Evolutionary conservation across 2,113 vertebrate species (phyloP).

Genomic region (Petrocephalus microphthalmus): DNA sequence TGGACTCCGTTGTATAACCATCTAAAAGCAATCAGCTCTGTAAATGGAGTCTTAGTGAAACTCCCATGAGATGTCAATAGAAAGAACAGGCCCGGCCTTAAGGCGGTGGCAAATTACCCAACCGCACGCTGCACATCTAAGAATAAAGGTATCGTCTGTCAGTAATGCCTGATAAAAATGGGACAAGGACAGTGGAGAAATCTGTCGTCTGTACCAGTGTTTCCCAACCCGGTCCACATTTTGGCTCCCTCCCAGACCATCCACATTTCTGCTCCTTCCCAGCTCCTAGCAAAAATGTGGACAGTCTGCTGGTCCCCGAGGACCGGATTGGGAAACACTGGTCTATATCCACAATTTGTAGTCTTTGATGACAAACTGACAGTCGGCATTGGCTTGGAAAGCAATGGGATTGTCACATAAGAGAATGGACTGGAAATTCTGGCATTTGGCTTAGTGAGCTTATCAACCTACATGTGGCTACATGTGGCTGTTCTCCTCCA

Average conservation of each 20-base stretch:
- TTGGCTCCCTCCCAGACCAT: not conserved
- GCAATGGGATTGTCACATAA: not conserved
- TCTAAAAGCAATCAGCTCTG: not conserved
- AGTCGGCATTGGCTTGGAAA: not conserved
- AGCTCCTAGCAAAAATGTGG: not conserved
- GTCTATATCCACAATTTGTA: not conserved
- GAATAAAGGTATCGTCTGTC: conserved; percentile 25
- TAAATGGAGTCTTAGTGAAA: not conserved
- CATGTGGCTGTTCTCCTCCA: not conserved
- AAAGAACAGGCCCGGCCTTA: not conserved
- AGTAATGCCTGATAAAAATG: not conserved
- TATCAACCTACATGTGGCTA: too few species aligned
- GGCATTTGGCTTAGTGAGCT: too few species aligned
- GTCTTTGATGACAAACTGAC: not conserved
- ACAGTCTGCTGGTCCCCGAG: not conserved
- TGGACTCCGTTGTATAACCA: not conserved
- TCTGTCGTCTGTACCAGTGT: not conserved
- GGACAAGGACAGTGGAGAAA: not conserved
- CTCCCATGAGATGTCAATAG: not conserved
- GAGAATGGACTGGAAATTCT: not conserved
- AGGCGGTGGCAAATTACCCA: not conserved
- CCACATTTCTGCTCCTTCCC: too few species aligned
- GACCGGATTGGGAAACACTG: not conserved
- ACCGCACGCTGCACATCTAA: not conserved
- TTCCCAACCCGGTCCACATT: not conserved